A percentile compares a stretch with the other conserved stretches of the same genome.
phyloP scores from a whole-genome alignment of 2,888 invertebrate species.

The Heliconius charithonia region DNA sequence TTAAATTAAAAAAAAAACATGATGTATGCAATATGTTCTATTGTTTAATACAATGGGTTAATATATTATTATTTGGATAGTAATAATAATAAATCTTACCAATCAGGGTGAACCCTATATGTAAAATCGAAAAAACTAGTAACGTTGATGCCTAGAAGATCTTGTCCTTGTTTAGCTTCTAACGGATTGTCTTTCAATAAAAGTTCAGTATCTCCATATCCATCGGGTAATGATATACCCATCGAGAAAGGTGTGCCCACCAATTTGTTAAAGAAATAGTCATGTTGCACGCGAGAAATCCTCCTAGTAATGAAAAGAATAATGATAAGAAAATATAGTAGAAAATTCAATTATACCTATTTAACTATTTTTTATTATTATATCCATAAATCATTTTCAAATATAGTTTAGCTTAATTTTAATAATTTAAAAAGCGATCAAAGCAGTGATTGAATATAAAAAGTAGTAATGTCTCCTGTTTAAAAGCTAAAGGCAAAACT shows the following conservation, averaged over 20 bases:
- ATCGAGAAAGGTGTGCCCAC: slow-evolving; percentile 94
- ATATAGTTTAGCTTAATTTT: not conserved
- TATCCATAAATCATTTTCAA: not conserved
- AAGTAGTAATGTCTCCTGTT: not conserved
- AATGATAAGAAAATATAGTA: too few relatives aligned
- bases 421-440: not conserved
- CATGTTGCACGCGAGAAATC: slow-evolving; percentile 89
- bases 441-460: not conserved
- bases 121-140: slow-evolving; percentile 89
- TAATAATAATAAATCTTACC: slow-evolving; percentile 80
- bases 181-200: slow-evolving; percentile 91
- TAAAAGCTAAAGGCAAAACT: not conserved
- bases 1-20: not conserved
- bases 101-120: slow-evolving; percentile 93
- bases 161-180: slow-evolving; percentile 86
- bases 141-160: slow-evolving; percentile 87
- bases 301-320: slow-evolving; percentile 69
- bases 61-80: not conserved
- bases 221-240: slow-evolving; percentile 91
- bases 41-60: not conserved
- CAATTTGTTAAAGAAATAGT: slow-evolving; percentile 92
- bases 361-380: not conserved
- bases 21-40: not conserved
- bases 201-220: slow-evolving; percentile 90
- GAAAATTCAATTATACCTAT: not conserved